phyloP scores from a whole-genome alignment of 2,797 vertebrate genomes.

The Moxostoma hubbsi region DNA sequence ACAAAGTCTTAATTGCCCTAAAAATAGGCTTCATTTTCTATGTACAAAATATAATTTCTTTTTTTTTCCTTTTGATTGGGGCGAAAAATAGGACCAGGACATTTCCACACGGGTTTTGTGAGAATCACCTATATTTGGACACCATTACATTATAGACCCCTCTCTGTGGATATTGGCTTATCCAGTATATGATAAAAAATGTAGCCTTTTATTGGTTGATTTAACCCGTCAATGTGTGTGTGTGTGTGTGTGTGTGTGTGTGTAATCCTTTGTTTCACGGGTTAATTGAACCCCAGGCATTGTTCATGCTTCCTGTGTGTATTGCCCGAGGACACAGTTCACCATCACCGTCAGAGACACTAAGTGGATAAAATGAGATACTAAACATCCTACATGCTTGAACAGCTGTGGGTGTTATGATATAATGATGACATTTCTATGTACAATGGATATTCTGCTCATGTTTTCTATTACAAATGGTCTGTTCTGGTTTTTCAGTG shows the following conservation, averaged over 20 bases:
- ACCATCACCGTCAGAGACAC: neutral
- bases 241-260: neutral
- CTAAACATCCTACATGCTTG: neutral
- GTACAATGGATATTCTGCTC: neutral
- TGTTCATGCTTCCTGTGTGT: neutral
- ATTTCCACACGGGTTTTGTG: too few species aligned
- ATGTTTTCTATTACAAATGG: neutral
- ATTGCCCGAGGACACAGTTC: conserved; percentile 8
- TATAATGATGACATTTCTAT: neutral
- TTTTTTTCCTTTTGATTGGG: too few species aligned
- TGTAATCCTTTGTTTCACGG: conserved; percentile 12
- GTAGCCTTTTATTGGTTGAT: conserved; percentile 68
- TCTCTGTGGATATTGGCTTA: neutral
- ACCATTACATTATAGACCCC: neutral
- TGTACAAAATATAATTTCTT: too few species aligned
- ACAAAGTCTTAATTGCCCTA: too few species aligned
- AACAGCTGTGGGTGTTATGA: neutral
- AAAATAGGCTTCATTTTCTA: too few species aligned
- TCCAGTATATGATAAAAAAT: neutral
- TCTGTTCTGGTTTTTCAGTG: neutral
- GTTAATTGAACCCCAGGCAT: conserved; percentile 33
- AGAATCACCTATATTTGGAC: too few species aligned
- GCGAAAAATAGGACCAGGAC: too few species aligned
- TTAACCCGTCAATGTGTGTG: conserved; percentile 63
- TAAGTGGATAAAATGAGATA: conserved; percentile 5